These are phyloP conservation scores for Montifringilla adamsi DNA, from an alignment of 2,113 vertebrate genomes.

Conservation along the genomic window DNA sequence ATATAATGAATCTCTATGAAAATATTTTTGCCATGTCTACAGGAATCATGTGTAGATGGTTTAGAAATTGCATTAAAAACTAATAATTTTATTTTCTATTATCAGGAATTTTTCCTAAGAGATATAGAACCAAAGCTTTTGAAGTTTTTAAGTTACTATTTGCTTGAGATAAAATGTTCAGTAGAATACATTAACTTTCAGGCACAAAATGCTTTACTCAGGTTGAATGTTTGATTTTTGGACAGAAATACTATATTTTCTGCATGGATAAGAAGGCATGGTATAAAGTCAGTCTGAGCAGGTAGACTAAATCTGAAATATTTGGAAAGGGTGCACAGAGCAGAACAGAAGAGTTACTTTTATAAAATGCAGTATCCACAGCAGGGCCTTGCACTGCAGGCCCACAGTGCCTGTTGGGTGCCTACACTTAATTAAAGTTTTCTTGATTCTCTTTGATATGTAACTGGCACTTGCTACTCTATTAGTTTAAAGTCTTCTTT, in stretches of 20 bases:
- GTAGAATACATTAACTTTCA: background rate
- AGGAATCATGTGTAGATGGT: background rate
- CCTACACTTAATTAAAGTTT: background rate
- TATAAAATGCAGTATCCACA: background rate
- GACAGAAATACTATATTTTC: background rate
- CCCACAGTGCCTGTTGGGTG: background rate
- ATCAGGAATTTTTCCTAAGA: background rate
- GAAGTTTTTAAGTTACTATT: background rate
- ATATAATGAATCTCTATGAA: background rate
- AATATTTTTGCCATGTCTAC: background rate
- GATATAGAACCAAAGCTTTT: background rate
- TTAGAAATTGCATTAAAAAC: background rate
- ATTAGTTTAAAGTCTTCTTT: background rate
- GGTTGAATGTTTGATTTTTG: background rate
- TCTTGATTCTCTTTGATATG: background rate
- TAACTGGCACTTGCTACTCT: background rate
- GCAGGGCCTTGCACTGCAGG: background rate
- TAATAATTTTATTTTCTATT: background rate
- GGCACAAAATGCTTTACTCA: background rate
- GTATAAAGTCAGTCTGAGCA: background rate
- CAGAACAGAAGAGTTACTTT: background rate
- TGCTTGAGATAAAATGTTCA: background rate
- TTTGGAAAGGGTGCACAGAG: background rate
- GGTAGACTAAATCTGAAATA: background rate
- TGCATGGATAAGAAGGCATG: background rate